Evolutionary conservation across 2,888 invertebrate genomes (phyloP), one percentile per base, ranked within the genome.

Genomic region (Parapristionchus giblindavisi): DNA sequence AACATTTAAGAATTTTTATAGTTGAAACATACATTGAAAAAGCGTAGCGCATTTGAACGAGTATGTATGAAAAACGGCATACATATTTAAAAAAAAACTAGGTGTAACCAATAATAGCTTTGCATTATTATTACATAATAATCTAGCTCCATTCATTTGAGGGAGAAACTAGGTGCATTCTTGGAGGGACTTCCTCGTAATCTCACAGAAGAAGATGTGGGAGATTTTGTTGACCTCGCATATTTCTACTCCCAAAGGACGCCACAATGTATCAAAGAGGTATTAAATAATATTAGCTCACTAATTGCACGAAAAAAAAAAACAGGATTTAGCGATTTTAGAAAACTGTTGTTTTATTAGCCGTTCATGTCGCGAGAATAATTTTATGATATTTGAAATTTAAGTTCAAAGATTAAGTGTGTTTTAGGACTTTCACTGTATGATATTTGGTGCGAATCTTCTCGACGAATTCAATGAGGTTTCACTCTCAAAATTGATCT

Each of bases 161-260:
- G 80, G 43, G 77, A 78, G 27, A 63, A 77, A 56, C 77, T 79
- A 27, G 58, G 77, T 8, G 58, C 61, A 29, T 75, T 83, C 27
- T 58, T 85, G 38, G 60, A 61, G 3, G 71, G 78, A n/a, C 71
- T 86, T 61, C 89, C 89, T 3, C 82, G 87, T 27, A 94, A 93
- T 74, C 90, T 99, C 81, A 94, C 94, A 89, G 93, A 93, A 0
- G 95, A 95, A 87, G 99, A 99, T 90, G 94, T 98, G 14, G 92
- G 93, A 8, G 99, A 99, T 89, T 96, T 99, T 89, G 96, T 96
- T 90, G 94, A 95, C 3, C 90, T 99, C 81, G 95, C 97, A n/a
- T 94, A 95, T 89, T 96, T 96, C 90, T 97, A 98, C 90, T 93
- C 94, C 24, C 90, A 93, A 78, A 94, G 94, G 90, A 98, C 98